These are phyloP conservation scores for Melanotaenia pygmaea DNA, from an alignment of 2,797 vertebrate genomes.

Conservation along the genomic window DNA sequence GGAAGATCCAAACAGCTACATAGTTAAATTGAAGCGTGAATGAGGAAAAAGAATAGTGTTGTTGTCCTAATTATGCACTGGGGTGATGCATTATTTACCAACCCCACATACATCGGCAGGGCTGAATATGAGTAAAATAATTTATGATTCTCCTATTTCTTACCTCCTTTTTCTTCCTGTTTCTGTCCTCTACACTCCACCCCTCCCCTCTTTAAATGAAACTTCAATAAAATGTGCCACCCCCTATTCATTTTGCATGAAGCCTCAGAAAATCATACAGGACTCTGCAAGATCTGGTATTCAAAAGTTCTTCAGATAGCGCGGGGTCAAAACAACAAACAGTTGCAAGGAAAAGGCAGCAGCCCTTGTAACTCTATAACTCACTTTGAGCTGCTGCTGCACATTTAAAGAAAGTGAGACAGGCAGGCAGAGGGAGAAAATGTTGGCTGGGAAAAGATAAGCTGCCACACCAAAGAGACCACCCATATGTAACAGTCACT, in stretches of 20 bases:
- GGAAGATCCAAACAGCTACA: constrained; percentile 56
- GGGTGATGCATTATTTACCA: constrained; percentile 86
- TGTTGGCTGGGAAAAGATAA: constrained; percentile 26
- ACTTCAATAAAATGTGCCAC: constrained; percentile 86
- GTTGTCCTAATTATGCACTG: constrained; percentile 87
- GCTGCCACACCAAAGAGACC: constrained; percentile 15
- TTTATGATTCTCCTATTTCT: constrained; percentile 81
- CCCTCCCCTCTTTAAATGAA: constrained; percentile 81
- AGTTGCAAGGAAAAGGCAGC: constrained; percentile 47
- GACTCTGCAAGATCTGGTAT: constrained; percentile 75
- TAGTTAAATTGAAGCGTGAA: constrained; percentile 69
- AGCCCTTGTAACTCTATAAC: constrained; percentile 62
- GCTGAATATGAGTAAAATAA: constrained; percentile 86
- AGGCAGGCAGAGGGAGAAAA: neutral
- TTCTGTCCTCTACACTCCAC: constrained; percentile 62
- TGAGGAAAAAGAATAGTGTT: constrained; percentile 78
- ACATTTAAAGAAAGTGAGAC: constrained; percentile 19
- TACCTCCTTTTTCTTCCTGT: constrained; percentile 56
- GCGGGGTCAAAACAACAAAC: constrained; percentile 84
- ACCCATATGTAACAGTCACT: constrained; percentile 33
- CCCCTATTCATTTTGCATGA: constrained; percentile 87
- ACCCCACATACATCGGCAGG: constrained; percentile 83
- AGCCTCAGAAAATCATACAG: constrained; percentile 78
- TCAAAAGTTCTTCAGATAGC: constrained; percentile 73
- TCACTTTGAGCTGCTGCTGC: constrained; percentile 66